A percentile compares a stretch with the other conserved stretches of the same genome.
phyloP scores from a whole-genome alignment of 1,140 invertebrate species.

The Olivierus martensii region DNA sequence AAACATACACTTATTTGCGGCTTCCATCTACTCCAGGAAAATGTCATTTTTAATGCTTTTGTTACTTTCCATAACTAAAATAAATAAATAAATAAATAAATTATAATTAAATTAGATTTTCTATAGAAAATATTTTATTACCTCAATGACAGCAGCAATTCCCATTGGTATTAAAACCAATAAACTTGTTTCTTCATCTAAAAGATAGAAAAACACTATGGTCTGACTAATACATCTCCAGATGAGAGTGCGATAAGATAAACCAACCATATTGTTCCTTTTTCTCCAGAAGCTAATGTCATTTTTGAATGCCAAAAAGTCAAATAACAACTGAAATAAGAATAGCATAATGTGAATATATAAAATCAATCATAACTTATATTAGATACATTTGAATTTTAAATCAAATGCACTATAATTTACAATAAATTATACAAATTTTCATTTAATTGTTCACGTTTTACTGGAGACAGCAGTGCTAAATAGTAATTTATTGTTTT shows the following conservation, averaged over 20 bases:
- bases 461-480: too few species aligned
- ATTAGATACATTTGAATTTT: too few species aligned
- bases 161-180: constrained; percentile 75
- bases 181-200: constrained; percentile 84
- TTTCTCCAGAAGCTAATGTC: constrained; percentile 89
- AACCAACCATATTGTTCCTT: constrained; percentile 66
- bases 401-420: too few species aligned
- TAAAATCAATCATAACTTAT: too few species aligned
- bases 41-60: constrained; percentile 64
- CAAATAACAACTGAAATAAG: constrained; percentile 83
- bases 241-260: constrained; percentile 72
- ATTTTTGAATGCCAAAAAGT: constrained; percentile 96
- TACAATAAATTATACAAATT: too few species aligned
- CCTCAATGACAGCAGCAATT: constrained; percentile 70
- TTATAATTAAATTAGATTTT: too few species aligned
- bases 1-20: too few species aligned
- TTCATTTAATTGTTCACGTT: too few species aligned
- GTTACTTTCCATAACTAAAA: constrained; percentile 74
- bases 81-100: too few species aligned
- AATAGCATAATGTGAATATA: too few species aligned
- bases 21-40: constrained; percentile 9
- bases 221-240: constrained; percentile 89
- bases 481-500: too few species aligned
- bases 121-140: too few species aligned
- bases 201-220: constrained; percentile 84